Percentiles rank a stretch among this genome's conserved stretches.
Conservation (phyloP, 1,140 invertebrate species). For the Bombus fervidus region DNA sequence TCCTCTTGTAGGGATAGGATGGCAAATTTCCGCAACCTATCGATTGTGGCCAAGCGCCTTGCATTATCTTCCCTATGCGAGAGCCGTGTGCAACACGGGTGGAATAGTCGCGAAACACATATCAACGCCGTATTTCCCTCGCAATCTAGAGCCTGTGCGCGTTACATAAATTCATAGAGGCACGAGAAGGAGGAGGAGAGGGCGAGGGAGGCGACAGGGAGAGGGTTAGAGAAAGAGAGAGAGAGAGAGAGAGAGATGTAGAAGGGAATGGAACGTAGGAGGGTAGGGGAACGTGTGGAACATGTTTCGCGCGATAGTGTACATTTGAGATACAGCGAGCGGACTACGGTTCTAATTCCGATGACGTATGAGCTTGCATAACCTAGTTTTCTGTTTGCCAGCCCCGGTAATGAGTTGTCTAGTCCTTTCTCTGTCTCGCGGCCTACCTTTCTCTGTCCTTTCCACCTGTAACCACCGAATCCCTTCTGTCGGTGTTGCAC, state of each 20-base stretch:
- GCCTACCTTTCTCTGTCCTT: conserved; percentile 19
- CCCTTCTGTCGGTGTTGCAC: not conserved
- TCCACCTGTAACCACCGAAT: conserved; percentile 63
- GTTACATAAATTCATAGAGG: conserved; percentile 66
- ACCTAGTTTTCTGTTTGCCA: conserved; percentile 81
- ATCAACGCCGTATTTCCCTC: conserved; percentile 55
- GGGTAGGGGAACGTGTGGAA: conserved; percentile 50
- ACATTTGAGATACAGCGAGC: conserved; percentile 78
- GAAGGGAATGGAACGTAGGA: not conserved
- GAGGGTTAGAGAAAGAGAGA: not conserved
- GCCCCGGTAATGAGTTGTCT: conserved; percentile 79
- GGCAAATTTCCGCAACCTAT: conserved; percentile 63
- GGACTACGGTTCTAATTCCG: conserved; percentile 79
- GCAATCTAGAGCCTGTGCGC: conserved; percentile 61
- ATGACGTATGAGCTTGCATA: conserved; percentile 80
- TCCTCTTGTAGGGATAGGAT: conserved; percentile 46
- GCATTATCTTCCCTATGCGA: conserved; percentile 46
- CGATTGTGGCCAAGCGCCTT: conserved; percentile 54
- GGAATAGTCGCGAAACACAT: conserved; percentile 50
- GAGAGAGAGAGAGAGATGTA: conserved; percentile 3
- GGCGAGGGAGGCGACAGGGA: not conserved
- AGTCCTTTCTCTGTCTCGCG: conserved; percentile 60
- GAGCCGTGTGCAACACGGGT: conserved; percentile 1
- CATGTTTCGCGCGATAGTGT: conserved; percentile 75
- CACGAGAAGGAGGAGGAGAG: not conserved